Evolutionary conservation across 2,888 invertebrate genomes (phyloP), one percentile per base, ranked within the genome.

Genomic region (Lasioglossum zephyrum): DNA sequence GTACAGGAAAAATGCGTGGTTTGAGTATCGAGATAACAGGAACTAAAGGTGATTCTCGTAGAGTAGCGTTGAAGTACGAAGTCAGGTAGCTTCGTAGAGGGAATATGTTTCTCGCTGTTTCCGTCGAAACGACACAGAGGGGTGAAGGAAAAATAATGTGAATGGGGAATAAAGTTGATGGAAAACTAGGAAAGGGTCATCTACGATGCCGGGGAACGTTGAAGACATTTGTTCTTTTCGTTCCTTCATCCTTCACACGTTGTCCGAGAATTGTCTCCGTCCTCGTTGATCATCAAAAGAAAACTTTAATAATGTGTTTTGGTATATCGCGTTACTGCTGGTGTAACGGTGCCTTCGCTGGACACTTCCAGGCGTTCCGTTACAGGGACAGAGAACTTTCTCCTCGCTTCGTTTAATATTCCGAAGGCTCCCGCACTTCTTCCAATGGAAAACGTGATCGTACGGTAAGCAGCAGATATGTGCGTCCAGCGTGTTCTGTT

Each of bases 1-100:
- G 87, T 86, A 81, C 75, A 82, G 83, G 85, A 87, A 82, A 88
- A 84, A 70, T 79, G 75, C 80, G n/a, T 80, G 70, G 18, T 18
- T 44, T 69, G 75, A 39, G 60, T 63, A 57, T 76, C 75, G 80
- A 70, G 63, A 60, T 69, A 84, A 84, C 16, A 66, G 73, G 82
- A 80, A 72, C 47, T 83, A n/a, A 73, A 77, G 47, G 73, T 57
- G 77, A 76, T 66, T 69, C 73, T 84, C 77, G 44, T 69, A 53
- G 22, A 41, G 66, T 13, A 69, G 63, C 47, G 31, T 36, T 66
- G 18, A 26, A 39, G 57, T 69, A 49, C 31, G 16, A 39, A 49
- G 70, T 39, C n/a, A 74, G 13, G 47, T 8, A 8, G 26, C 76
- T 81, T 73, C 63, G 39, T 72, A 53, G 22, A 11, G 22, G 16